Base-by-base conservation (phyloP, 2,888 invertebrate species). In the Melitaea athalia region DNA sequence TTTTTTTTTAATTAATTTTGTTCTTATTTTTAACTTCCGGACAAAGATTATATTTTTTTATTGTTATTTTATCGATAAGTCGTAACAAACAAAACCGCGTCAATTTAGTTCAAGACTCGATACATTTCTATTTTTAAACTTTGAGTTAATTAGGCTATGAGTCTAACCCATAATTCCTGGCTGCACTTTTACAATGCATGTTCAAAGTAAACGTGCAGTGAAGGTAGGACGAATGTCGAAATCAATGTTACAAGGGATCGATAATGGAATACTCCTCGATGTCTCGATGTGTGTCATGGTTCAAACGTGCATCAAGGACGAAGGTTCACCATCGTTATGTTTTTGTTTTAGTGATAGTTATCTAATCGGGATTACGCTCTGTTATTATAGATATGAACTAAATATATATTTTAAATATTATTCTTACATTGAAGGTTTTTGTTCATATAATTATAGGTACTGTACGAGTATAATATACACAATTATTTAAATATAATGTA, bases 231-330 rank as follows among this genome's bases (percentile, higher is more conserved):
- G 31, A 24, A 24, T 62, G 62, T 53, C 59, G 53, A 65, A 69
- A 70, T 70, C 72, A 68, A 70, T 72, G 67, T 67, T 59, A 70
- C 65, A 45, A 52, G 52, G 70, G 70, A 70, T 72, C 72, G 63
- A 70, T 72, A 70, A 47, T 65, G 63, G 45, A 71, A 69, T 64
- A 38, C 63, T 47, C 47, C 57, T 49, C 57, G 45, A 72, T 72
- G 63, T 72, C 57, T 49, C 57, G 45, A 72, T 72, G 63, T 72
- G 69, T 73, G 72, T 72, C 72, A 74, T 68, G 69, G 72, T 65
- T 68, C 67, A 63, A 43, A 64, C 64, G 43, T 49, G 38, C 43
- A 65, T 67, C 70, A 74, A 72, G 74, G 74, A 62, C 72, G 62
- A 59, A n/a, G 42, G 45, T 43, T 45, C 65, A 67, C 65, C 57